Base-by-base conservation (phyloP, 2,888 invertebrate species). In the Xestia xanthographa region DNA sequence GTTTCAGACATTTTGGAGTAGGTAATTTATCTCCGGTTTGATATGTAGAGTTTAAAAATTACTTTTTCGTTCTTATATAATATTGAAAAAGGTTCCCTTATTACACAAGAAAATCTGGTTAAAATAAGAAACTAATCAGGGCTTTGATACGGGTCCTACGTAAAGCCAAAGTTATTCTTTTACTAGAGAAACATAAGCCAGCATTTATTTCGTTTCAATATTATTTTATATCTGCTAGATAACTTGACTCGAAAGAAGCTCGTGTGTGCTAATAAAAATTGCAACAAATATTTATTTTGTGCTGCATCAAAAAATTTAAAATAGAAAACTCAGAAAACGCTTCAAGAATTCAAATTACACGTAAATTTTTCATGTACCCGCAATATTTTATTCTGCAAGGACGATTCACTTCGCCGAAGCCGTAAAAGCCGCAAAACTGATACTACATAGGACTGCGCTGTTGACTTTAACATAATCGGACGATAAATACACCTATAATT, bases 401-500 rank as follows among this genome's bases (percentile, higher is more conserved):
- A 43, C 65, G 62, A 71, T 72, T 74, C 72, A 62, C 65, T 48
- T 84, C 77, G 70, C 66, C 53, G 72, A 73, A 68, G 45, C 66
- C 75, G 63, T 85, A 79, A 80, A 76, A 74, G 26, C 66, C 74
- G 41, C 62, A 78, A 65, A 75, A 80, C 20, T 78, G 63, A 80
- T 82, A 83, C 83, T 71, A 73, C 38, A 75, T 66, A 76, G 75
- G 56, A 82, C 76, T 48, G 41, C 12, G 56, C 63, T 79, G 77
- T 85, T 79, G 80, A 87, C 77, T 87, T 88, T 87, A 81, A 75
- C 87, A 87, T 87, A 87, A 87, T 85, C 81, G 63, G 65, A 80
- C 87, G 66, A 83, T 87, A 88, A 87, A 88, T 87, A 85, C 72
- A 77, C 80, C 74, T 83, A 88, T 87, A 87, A 87, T 83, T 87